A percentile compares a stretch with the other conserved stretches of the same genome.
These are phyloP conservation scores for Orthosia cruda DNA, from an alignment of 2,888 invertebrate genomes.

Conservation along the genomic window DNA sequence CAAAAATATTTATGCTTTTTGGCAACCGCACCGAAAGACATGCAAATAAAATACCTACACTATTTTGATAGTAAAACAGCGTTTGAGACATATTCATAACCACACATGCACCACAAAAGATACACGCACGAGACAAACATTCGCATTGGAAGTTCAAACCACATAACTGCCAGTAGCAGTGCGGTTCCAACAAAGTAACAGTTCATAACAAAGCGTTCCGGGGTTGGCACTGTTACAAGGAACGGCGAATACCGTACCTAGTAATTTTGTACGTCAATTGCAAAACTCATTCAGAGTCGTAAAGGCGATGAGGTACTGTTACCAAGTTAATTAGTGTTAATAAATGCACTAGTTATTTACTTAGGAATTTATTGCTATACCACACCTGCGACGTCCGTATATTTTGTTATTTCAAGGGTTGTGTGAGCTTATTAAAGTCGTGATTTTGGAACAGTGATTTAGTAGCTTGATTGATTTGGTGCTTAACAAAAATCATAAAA, in stretches of 20 bases:
- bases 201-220: constrained; percentile 51
- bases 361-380: constrained; percentile 83
- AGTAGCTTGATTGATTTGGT: constrained; percentile 16
- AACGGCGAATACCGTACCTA: constrained; percentile 54
- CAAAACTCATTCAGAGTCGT: constrained; percentile 65
- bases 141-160: constrained; percentile 49
- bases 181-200: constrained; percentile 57
- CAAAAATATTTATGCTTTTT: background rate
- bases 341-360: constrained; percentile 89
- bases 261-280: constrained; percentile 71
- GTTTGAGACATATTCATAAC: background rate
- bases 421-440: constrained; percentile 49
- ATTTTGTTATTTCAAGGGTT: constrained; percentile 80
- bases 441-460: constrained; percentile 34
- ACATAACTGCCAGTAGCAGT: constrained; percentile 47
- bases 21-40: background rate
- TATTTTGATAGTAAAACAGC: constrained; percentile 1
- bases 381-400: constrained; percentile 85
- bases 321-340: constrained; percentile 84
- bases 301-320: constrained; percentile 61
- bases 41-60: background rate
- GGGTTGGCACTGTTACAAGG: constrained; percentile 55
- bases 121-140: constrained; percentile 33
- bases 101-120: constrained; percentile 11
- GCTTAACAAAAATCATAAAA: background rate